A percentile compares a stretch with the other conserved stretches of the same genome.
Conservation (phyloP, 2,888 invertebrate genomes). For the Serrognathus titanus region DNA sequence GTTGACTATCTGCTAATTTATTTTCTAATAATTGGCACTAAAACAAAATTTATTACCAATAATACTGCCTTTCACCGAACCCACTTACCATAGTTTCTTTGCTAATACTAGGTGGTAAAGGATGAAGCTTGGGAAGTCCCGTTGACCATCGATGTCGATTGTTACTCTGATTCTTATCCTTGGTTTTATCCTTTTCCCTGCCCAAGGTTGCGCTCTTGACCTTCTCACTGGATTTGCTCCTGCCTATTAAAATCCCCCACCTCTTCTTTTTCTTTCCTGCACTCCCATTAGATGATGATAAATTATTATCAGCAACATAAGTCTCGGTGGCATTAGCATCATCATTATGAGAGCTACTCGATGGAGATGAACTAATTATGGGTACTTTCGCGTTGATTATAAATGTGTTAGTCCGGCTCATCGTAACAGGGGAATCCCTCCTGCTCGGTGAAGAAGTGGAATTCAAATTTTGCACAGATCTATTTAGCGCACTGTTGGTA, state of each 20-base stretch:
- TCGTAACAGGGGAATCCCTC: slow-evolving; percentile 20
- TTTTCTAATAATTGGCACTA: slow-evolving; percentile 64
- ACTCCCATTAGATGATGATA: slow-evolving; percentile 24
- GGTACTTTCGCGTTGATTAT: slow-evolving; percentile 32
- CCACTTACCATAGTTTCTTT: slow-evolving; percentile 70
- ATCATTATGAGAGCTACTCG: slow-evolving; percentile 20
- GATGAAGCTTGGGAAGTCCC: slow-evolving; percentile 65
- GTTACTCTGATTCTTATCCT: slow-evolving; percentile 51
- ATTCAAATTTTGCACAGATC: slow-evolving; percentile 28
- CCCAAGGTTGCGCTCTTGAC: slow-evolving; percentile 68
- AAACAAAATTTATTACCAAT: slow-evolving; percentile 26
- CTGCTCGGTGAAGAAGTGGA: slow-evolving; percentile 7
- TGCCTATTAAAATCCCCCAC: slow-evolving; percentile 68
- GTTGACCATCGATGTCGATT: slow-evolving; percentile 69
- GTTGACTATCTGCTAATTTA: slow-evolving; percentile 69
- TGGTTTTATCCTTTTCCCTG: slow-evolving; percentile 58
- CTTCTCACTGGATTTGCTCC: slow-evolving; percentile 56
- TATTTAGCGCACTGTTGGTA: slow-evolving; percentile 25
- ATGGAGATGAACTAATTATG: slow-evolving; percentile 12
- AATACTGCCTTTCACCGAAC: too few relatives aligned
- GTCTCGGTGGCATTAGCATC: slow-evolving; percentile 18
- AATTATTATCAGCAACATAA: slow-evolving; percentile 22
- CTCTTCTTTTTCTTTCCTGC: slow-evolving; percentile 54
- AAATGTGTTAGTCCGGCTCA: slow-evolving; percentile 35
- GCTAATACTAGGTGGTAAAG: slow-evolving; percentile 71